Evolutionary conservation across 2,797 vertebrate genomes (phyloP).

Genomic region (Neosilurus mollespiculum): DNA sequence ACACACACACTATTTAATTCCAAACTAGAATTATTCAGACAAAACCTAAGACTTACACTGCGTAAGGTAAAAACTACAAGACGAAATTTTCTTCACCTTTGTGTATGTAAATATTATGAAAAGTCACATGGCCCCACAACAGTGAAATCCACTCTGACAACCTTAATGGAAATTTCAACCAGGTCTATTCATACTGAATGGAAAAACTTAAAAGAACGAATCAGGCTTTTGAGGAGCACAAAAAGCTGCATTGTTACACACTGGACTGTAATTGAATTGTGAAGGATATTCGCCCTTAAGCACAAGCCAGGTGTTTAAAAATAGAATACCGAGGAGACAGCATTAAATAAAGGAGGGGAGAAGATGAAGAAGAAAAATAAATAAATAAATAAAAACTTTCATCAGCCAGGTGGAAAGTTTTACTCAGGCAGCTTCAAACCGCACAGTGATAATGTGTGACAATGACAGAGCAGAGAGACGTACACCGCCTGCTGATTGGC

Average conservation of each 20-base stretch:
- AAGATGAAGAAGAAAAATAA: background rate
- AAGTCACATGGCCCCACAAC: background rate
- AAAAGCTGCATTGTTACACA: background rate
- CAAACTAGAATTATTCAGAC: background rate
- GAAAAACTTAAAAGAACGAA: background rate
- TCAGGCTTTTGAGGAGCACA: background rate
- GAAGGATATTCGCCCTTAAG: background rate
- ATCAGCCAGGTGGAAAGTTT: constrained; percentile 42
- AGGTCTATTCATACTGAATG: background rate
- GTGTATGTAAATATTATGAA: constrained; percentile 21
- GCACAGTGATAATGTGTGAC: constrained; percentile 67
- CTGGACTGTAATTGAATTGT: background rate
- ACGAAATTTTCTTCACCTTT: background rate
- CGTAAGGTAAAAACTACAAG: background rate
- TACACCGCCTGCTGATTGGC: constrained; percentile 80
- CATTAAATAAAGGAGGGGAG: background rate
- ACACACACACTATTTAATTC: background rate
- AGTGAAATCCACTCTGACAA: background rate
- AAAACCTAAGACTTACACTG: background rate
- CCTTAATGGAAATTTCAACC: constrained; percentile 9
- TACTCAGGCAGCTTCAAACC: constrained; percentile 64
- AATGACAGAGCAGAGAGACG: constrained; percentile 71
- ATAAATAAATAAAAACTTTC: constrained; percentile 27
- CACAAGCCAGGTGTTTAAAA: background rate
- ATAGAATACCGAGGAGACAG: background rate